Base-by-base conservation (phyloP, 2,797 vertebrate species). In the Okamejei kenojei region DNA sequence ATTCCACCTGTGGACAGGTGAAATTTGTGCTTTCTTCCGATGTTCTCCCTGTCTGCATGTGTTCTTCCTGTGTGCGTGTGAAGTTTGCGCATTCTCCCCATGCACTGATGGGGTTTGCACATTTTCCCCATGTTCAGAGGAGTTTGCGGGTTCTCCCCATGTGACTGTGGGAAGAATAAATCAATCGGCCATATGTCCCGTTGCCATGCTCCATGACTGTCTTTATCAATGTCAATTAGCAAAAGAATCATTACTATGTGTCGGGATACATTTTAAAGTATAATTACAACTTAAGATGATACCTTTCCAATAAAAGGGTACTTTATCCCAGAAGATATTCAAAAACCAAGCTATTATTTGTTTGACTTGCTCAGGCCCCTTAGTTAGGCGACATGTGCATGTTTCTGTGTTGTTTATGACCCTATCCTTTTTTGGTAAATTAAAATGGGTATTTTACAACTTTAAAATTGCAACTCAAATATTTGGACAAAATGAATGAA, bases 201-300 rank as follows among this genome's bases (percentile, higher is more conserved):
- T 5, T 23, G 21, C 21, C 7, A 21, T 73, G 71, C 71, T 21
- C 71, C 23, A 21, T 21, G 38, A 13, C 17, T 68, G 19, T 68
- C 71, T 45, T 45, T 73, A 23, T 93, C 58, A 74, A 38, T 94
- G 92, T 21, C 81, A 13, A 68, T 94, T 93, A 95, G 68, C 54
- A 91, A 54, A 91, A 91, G 74, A 6, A 93, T 94, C 94, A 7
- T 93, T 93, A 94, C 95, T 93, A 45, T 6, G 2, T 38, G 9
- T 4, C 11, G 6, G 23, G 68, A 35, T 5, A 32, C 21, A 17
- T 7, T 7, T 63, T 65, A 86, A 32, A n/a, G 23, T 54, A 82
- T 74, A 74, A 74, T 74, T 92, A 38, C 29, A 74, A 74, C 45
- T 91, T 45, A 19, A 32, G 63, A 29, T 74, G 68, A 26, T 5